Evolutionary conservation across 2,797 vertebrate species (phyloP).

Genomic region (Gambusia yucatana): DNA sequence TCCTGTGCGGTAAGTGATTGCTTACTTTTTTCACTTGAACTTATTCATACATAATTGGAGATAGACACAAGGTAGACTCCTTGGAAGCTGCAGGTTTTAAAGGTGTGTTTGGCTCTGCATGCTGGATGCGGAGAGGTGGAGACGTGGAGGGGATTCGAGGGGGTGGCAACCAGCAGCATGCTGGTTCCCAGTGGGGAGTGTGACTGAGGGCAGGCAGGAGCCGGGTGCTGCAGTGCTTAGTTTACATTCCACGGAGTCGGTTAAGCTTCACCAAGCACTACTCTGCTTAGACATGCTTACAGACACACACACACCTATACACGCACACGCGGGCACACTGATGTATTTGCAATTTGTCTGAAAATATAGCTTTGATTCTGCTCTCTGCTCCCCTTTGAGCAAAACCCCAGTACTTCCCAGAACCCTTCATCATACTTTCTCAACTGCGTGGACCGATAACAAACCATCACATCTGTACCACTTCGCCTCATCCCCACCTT

Average conservation of each 20-base stretch:
- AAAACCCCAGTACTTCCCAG: slow-evolving; percentile 7
- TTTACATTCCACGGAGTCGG: slow-evolving; percentile 74
- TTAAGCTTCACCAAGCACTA: slow-evolving; percentile 58
- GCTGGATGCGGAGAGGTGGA: background rate
- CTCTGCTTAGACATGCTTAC: slow-evolving; percentile 30
- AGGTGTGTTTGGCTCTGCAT: slow-evolving; percentile 5
- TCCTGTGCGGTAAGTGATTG: slow-evolving; percentile 38
- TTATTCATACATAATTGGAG: slow-evolving; percentile 39
- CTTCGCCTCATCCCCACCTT: slow-evolving; percentile 22
- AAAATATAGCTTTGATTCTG: slow-evolving; percentile 23
- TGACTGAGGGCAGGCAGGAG: slow-evolving; percentile 51
- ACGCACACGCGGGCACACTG: background rate
- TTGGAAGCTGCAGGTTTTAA: slow-evolving; percentile 29
- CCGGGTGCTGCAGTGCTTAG: slow-evolving; percentile 64
- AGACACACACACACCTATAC: slow-evolving; percentile 3
- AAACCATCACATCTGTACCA: slow-evolving; percentile 49
- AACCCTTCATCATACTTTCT: slow-evolving; percentile 12
- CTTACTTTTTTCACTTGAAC: slow-evolving; percentile 38
- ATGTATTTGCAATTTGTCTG: slow-evolving; percentile 29
- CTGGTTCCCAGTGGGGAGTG: slow-evolving; percentile 31
- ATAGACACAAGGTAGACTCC: slow-evolving; percentile 20
- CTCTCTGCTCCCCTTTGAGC: background rate
- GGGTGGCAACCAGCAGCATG: slow-evolving; percentile 2
- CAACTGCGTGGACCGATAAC: slow-evolving; percentile 52
- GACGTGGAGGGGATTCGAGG: background rate